phyloP scores from a whole-genome alignment of 2,888 invertebrate species.

The Anticlea derivata region DNA sequence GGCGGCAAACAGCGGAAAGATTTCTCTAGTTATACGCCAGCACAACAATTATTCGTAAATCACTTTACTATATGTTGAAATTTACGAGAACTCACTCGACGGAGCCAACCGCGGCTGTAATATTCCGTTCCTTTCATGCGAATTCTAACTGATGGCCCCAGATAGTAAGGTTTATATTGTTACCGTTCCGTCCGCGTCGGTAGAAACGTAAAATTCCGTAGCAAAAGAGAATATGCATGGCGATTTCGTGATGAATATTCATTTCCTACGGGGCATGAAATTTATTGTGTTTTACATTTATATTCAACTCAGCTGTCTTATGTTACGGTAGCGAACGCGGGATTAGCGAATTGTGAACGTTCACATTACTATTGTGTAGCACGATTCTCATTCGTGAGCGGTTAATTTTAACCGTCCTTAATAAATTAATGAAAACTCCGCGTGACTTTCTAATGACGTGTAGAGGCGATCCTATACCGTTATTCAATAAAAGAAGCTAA shows the following conservation, averaged over 20 bases:
- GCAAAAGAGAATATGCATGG: conserved; percentile 83
- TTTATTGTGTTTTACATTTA: conserved; percentile 85
- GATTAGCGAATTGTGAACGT: conserved; percentile 82
- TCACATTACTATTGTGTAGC: conserved; percentile 73
- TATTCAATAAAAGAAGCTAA: conserved; percentile 49
- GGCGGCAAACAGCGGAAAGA: conserved; percentile 83
- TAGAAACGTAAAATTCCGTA: conserved; percentile 75
- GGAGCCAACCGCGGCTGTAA: conserved; percentile 66
- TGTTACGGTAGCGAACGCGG: conserved; percentile 82
- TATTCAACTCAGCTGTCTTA: conserved; percentile 83
- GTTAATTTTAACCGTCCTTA: conserved; percentile 67
- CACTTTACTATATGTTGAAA: conserved; percentile 85
- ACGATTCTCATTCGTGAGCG: conserved; percentile 67
- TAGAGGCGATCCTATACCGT: conserved; percentile 59
- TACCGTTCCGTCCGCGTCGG: conserved; percentile 40
- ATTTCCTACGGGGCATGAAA: conserved; percentile 84
- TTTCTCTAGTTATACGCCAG: conserved; percentile 83
- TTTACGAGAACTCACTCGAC: conserved; percentile 74
- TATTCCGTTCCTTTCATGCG: conserved; percentile 45
- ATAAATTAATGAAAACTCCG: conserved; percentile 69
- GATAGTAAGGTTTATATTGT: conserved; percentile 68
- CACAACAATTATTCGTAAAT: conserved; percentile 85
- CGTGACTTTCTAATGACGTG: conserved; percentile 67
- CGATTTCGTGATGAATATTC: conserved; percentile 85
- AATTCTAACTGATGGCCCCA: conserved; percentile 61